Base-by-base conservation (phyloP, 2,113 vertebrate species). In the Phalacrocorax aristotelis region DNA sequence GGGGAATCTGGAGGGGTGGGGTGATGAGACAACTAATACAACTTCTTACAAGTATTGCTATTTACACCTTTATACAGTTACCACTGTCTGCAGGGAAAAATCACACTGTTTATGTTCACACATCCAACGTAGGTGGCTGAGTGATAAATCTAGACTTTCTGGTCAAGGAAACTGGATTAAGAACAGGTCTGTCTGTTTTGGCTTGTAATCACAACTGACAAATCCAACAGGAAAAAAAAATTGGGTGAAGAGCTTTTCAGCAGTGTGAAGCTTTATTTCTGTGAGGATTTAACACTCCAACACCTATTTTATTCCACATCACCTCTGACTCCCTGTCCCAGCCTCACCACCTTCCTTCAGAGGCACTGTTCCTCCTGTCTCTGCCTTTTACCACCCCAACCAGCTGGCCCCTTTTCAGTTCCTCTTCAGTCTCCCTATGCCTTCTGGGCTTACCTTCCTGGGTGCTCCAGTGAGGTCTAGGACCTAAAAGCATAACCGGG, bases 21-120 rank as follows among this genome's bases (percentile, higher is more conserved):
- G 52, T 61, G 85, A 60, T 55, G 54, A 87, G 52, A 38, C 44
- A 75, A 92, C 38, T 82, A 83, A 83, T 76, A 38, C 25, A 94
- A 79, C 57, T 79, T 82, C 82, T 60, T 94, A 60, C n/a, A 92
- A 83, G 78, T 48, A 52, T 36, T 64, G 57, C 65, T 91, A 27
- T 93, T 97, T 94, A 82, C 78, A 94, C 84, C 66, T 93, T 85
- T 60, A n/a, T 29, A 42, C 32, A 71, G 65, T 66, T 85, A 68
- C n/a, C 0, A 0, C 38, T 82, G 38, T 68, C 92, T 85, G 36
- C 61, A 57, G 82, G 75, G 65, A 69, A 72, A 91, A 93, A 82
- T 83, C 75, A 79, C 29, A 3, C 84, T 76, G 84, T 58, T 95
- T 78, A 64, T 79, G 69, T 87, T 94, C 90, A 91, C 92, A 95